phyloP scores from a whole-genome alignment of 1,140 invertebrate genomes.

The Neuroterus valhalla region DNA sequence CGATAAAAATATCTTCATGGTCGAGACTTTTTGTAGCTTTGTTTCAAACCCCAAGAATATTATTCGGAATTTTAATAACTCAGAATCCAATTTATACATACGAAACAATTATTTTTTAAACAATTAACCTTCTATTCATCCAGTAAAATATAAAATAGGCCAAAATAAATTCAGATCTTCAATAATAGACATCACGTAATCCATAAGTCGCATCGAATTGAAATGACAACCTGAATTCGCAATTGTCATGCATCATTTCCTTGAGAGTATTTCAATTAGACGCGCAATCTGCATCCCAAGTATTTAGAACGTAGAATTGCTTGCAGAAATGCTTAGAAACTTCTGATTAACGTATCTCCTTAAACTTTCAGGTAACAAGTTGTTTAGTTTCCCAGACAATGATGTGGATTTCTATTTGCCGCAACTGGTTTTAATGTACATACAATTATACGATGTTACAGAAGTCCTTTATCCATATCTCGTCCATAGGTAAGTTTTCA shows the following conservation, averaged over 20 bases:
- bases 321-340: neutral
- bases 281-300: conserved; percentile 7
- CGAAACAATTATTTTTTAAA: neutral
- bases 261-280: conserved; percentile 19
- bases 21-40: conserved; percentile 13
- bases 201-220: neutral
- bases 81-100: neutral
- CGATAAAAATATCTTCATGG: neutral
- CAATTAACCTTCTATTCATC: neutral
- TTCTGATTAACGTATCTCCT: neutral
- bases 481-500: conserved; percentile 83
- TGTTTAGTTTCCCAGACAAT: conserved; percentile 94
- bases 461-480: conserved; percentile 96
- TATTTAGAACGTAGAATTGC: neutral
- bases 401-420: conserved; percentile 99
- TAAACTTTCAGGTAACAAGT: conserved; percentile 85
- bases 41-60: neutral
- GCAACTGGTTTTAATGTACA: conserved; percentile 98
- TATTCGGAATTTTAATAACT: neutral
- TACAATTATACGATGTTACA: conserved; percentile 97
- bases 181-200: neutral
- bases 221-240: neutral
- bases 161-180: no score
- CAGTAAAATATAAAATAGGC: no score
- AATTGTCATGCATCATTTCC: conserved; percentile 5